Conservation (phyloP, 2,888 invertebrate species). For the Leucoptera coffeella region DNA sequence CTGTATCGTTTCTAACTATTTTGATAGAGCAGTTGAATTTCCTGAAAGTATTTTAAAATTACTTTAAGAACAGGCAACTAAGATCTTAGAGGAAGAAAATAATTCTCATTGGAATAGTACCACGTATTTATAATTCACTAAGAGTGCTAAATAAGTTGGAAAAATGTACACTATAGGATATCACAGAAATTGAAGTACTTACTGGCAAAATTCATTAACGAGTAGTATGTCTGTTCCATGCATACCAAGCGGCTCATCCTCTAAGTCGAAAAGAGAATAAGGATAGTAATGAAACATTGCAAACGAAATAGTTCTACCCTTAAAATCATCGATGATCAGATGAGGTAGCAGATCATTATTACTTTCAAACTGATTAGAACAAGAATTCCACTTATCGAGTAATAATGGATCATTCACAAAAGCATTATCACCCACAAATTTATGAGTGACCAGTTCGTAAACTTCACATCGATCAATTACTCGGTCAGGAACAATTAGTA, state of each 20-base stretch:
- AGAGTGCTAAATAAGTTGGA: too few species aligned
- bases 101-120: too few species aligned
- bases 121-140: too few species aligned
- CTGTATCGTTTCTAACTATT: constrained; percentile 45
- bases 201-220: constrained; percentile 45
- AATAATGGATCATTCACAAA: constrained; percentile 14
- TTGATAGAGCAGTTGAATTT: constrained; percentile 39
- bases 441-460: constrained; percentile 31
- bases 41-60: too few species aligned
- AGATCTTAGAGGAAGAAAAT: too few species aligned
- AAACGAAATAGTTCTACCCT: constrained; percentile 38
- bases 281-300: constrained; percentile 57
- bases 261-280: constrained; percentile 42
- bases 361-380: constrained; percentile 16
- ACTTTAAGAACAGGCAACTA: too few species aligned
- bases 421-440: constrained; percentile 21
- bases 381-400: constrained; percentile 35
- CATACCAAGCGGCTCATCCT: constrained; percentile 20
- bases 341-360: constrained; percentile 36
- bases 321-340: constrained; percentile 30
- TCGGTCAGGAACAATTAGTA: constrained; percentile 15
- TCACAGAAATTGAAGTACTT: too few species aligned
- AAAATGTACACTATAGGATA: too few species aligned
- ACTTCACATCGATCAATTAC: constrained; percentile 11
- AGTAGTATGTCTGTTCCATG: constrained; percentile 52